These are phyloP conservation scores for Prionace glauca DNA, from an alignment of 2,797 vertebrate genomes.

Conservation along the genomic window DNA sequence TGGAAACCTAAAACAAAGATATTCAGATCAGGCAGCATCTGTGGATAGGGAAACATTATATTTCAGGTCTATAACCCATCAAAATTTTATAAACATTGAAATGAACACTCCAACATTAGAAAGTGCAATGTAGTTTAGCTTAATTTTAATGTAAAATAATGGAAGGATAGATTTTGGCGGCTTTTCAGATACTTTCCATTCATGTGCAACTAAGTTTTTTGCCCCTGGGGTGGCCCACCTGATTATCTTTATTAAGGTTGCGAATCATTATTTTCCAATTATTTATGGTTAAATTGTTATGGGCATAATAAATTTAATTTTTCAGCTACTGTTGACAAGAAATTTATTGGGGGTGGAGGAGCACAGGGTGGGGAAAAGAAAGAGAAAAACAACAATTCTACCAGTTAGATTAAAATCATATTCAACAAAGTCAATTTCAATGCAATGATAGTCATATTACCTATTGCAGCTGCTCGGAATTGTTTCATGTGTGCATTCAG, in stretches of 20 bases:
- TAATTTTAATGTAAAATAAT: background rate
- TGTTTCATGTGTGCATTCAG: constrained; percentile 91
- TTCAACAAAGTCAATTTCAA: background rate
- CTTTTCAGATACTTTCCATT: background rate
- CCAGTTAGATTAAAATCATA: background rate
- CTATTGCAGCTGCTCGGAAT: constrained; percentile 77
- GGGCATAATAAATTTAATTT: background rate
- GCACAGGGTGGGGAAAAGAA: background rate
- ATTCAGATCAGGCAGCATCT: background rate
- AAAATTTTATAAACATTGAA: background rate
- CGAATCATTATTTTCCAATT: background rate
- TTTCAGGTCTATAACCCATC: background rate
- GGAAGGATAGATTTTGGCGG: background rate
- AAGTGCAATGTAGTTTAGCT: background rate
- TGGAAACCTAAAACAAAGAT: no score
- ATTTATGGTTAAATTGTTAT: background rate
- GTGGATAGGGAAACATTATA: background rate
- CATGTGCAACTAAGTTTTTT: background rate
- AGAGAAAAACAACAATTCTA: background rate
- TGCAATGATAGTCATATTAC: constrained; percentile 58
- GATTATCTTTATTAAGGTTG: background rate
- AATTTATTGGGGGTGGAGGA: background rate
- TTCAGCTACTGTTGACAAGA: background rate
- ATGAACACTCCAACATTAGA: background rate
- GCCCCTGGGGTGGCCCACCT: no score